phyloP scores from a whole-genome alignment of 1,140 invertebrate genomes.

The Trachymyrmex cornetzi region DNA sequence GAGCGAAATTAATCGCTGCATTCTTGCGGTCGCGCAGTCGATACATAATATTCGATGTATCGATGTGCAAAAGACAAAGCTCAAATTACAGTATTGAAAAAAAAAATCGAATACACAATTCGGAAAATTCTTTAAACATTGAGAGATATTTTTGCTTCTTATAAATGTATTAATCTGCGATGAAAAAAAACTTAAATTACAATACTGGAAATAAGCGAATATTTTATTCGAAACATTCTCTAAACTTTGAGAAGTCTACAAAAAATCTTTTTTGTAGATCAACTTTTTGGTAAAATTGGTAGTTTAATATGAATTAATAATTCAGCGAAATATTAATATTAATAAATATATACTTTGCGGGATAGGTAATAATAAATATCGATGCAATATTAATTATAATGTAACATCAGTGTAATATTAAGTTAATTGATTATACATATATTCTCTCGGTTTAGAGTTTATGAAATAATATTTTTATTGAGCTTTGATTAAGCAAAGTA shows the following conservation, averaged over 20 bases:
- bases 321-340: conserved; percentile 4
- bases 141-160: background rate
- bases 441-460: background rate
- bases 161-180: background rate
- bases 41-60: background rate
- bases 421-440: background rate
- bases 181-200: background rate
- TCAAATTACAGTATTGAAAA: background rate
- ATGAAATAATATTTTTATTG: conserved; percentile 25
- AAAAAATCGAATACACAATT: background rate
- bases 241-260: background rate
- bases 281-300: background rate
- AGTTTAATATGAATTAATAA: conserved; percentile 3
- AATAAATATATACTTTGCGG: background rate
- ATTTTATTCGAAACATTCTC: background rate
- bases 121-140: background rate
- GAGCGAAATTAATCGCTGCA: conserved; percentile 24
- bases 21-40: conserved; percentile 12
- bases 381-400: background rate
- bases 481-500: background rate
- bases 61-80: background rate
- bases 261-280: background rate
- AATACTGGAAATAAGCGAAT: background rate
- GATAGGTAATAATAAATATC: background rate
- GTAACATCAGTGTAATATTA: background rate